A percentile compares a stretch with the other conserved stretches of the same genome.
Evolutionary conservation across 1,140 invertebrate species (phyloP).

Genomic region (Idris sp.): DNA sequence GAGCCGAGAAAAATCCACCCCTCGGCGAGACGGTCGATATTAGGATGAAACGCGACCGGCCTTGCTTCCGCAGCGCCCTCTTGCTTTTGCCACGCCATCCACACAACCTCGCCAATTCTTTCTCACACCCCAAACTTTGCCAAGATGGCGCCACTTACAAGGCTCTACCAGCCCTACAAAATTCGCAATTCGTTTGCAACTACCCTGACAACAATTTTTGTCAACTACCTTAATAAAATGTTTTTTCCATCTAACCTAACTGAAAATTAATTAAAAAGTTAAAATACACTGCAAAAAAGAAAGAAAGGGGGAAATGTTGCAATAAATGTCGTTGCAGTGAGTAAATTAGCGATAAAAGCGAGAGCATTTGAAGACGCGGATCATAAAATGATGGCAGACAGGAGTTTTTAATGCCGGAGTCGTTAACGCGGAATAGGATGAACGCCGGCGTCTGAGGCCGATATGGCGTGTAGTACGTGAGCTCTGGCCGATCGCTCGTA

Average conservation of each 20-base stretch:
- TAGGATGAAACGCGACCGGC: slow-evolving; percentile 67
- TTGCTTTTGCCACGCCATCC: slow-evolving; percentile 30
- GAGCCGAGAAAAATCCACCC: slow-evolving; percentile 74
- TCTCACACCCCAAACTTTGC: slow-evolving; percentile 65
- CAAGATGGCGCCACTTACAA: slow-evolving; percentile 73
- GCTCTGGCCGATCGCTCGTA: slow-evolving; percentile 64
- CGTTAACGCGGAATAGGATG: slow-evolving; percentile 53
- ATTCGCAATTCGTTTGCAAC: no score
- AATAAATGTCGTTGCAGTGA: slow-evolving; percentile 44
- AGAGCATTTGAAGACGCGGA: slow-evolving; percentile 60
- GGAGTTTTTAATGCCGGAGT: slow-evolving; percentile 46
- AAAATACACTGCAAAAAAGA: no score
- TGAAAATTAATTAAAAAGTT: no score
- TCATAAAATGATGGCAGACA: slow-evolving; percentile 50
- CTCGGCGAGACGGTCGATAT: slow-evolving; percentile 75
- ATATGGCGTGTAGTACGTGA: slow-evolving; percentile 41
- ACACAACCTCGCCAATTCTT: slow-evolving; percentile 70
- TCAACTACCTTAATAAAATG: no score
- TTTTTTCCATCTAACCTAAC: no score
- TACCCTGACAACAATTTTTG: no score
- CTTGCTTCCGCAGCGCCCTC: slow-evolving; percentile 62
- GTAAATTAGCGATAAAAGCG: slow-evolving; percentile 57
- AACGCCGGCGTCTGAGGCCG: slow-evolving; percentile 58
- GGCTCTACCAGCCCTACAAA: no score
- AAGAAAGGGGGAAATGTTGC: no score